Conservation (phyloP, 2,888 invertebrate species). For the Didymodactylos carnosus region DNA sequence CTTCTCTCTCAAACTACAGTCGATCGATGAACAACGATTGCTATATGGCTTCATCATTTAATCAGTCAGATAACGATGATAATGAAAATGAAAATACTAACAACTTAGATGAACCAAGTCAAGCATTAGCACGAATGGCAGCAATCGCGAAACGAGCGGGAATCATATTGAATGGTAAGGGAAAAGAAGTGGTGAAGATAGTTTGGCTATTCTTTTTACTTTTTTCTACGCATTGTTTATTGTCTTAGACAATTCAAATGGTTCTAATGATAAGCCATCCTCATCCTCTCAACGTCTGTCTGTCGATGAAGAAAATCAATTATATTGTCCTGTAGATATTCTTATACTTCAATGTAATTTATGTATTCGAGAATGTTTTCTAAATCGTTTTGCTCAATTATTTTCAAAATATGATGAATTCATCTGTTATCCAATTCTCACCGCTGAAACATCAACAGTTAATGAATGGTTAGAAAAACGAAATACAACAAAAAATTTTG, state of each 20-base stretch:
- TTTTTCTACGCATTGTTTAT: no score
- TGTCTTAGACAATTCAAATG: no score
- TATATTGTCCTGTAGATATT: no score
- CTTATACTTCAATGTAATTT: no score
- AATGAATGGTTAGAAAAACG: conserved; percentile 51
- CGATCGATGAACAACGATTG: not conserved
- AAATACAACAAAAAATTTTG: conserved; percentile 86
- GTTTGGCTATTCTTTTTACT: no score
- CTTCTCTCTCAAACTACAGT: no score
- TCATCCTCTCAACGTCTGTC: no score
- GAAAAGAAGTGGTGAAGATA: no score
- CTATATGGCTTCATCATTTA: not conserved
- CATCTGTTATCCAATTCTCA: not conserved
- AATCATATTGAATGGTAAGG: conserved; percentile 21
- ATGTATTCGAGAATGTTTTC: not conserved
- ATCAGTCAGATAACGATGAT: not conserved
- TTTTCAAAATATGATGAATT: conserved; percentile 46
- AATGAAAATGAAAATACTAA: conserved; percentile 42
- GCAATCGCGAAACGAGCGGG: conserved; percentile 63
- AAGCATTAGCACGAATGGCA: conserved; percentile 59
- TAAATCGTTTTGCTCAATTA: conserved; percentile 3
- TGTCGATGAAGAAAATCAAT: no score
- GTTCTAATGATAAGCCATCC: no score
- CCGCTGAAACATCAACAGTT: conserved; percentile 28
- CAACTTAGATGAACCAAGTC: conserved; percentile 26